phyloP scores from a whole-genome alignment of 2,888 invertebrate genomes.

The Timandra comae region DNA sequence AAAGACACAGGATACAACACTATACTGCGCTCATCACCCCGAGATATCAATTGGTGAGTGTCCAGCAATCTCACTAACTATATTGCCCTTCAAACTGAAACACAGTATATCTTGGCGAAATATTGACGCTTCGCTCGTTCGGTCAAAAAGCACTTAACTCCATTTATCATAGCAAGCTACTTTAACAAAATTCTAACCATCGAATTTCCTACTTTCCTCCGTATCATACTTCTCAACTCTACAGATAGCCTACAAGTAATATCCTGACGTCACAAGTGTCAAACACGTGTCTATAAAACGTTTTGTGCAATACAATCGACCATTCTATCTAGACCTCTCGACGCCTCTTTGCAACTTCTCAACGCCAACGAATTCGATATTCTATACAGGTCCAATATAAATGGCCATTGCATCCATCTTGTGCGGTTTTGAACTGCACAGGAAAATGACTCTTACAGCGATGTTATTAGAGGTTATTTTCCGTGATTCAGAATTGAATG shows the following conservation, averaged over 20 bases:
- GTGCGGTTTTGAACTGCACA: constrained; percentile 25
- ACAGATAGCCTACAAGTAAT: constrained; percentile 37
- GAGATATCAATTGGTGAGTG: too few relatives aligned
- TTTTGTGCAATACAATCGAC: constrained; percentile 30
- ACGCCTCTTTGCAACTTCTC: constrained; percentile 14
- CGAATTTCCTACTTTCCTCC: too few relatives aligned
- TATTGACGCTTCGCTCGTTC: too few relatives aligned
- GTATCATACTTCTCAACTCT: constrained; percentile 17
- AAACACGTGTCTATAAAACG: constrained; percentile 38
- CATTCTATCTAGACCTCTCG: constrained; percentile 24
- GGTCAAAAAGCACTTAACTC: too few relatives aligned
- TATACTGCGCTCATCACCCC: too few relatives aligned
- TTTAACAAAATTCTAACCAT: too few relatives aligned
- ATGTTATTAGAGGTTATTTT: constrained; percentile 15
- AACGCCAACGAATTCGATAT: constrained; percentile 18
- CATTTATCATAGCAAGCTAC: too few relatives aligned
- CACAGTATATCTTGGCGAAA: too few relatives aligned
- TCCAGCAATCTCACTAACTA: too few relatives aligned
- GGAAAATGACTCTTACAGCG: constrained; percentile 28
- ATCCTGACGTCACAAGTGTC: constrained; percentile 45
- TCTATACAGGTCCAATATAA: constrained; percentile 24
- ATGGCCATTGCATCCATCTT: constrained; percentile 27
- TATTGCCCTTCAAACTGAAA: too few relatives aligned
- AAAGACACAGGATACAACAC: too few relatives aligned
- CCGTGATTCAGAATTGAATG: constrained; percentile 26